Evolutionary conservation across 2,113 vertebrate genomes (phyloP), one percentile per base, ranked within the genome.

Genomic region (Uropsilus gracilis): DNA sequence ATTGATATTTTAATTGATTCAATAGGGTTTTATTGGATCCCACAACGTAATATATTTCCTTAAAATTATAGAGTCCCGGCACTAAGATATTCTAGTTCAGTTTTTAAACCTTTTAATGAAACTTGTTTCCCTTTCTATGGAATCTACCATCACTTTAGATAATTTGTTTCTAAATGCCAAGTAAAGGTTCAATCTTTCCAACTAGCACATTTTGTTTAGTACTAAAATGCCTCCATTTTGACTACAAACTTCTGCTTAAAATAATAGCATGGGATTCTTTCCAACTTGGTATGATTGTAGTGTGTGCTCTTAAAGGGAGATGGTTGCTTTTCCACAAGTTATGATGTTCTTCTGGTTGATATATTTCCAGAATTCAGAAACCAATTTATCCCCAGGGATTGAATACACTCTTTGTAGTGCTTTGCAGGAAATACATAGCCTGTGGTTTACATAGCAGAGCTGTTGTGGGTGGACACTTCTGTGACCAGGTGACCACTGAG

Each of bases 231-330:
- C 34, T 89, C 37, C 26, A 66, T 87, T 86, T 86, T 34, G 75
- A 16, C 17, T 71, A n/a, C 24, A n/a, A 42, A 63, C 81, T 85
- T 94, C 92, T 85, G 46, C 9, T 92, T 88, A 81, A 75, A n/a
- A 14, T 75, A 80, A 64, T 39, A 42, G 48, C 39, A 81, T 77
- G n/a, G 48, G 42, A 32, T 86, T 90, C 66, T 94, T 13, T 76
- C 69, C 64, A 73, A 69, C 46, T 68, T 18, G 32, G 32, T 88
- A 24, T 84, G n/a, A 55, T 80, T 80, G 20, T 48, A 18, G 69
- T 64, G 34, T 48, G 8, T 88, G 55, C 42, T 87, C 12, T 87
- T 82, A 26, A 92, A 44, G 61, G 20, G 42, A 85, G n/a, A 61
- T 61, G 55, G 34, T 73, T 68, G 22, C 46, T 83, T 30, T 89